Conservation (phyloP, 2,888 invertebrate genomes). For the Fabriciana adippe region DNA sequence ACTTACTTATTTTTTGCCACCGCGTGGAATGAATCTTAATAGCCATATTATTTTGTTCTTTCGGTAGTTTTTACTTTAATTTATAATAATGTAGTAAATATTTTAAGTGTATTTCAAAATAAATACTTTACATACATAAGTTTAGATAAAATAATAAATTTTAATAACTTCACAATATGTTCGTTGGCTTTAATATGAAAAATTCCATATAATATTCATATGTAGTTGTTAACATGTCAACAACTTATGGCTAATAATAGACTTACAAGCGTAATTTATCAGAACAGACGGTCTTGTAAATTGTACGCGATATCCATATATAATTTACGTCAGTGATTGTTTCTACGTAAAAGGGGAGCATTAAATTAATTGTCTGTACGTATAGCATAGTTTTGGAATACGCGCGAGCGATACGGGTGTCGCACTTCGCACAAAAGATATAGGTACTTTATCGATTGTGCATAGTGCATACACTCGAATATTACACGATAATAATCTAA, state of each 20-base stretch:
- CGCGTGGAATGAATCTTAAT: constrained; percentile 29
- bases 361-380: constrained; percentile 50
- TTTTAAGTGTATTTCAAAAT: not conserved
- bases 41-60: constrained; percentile 24
- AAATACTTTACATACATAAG: not conserved
- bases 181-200: not conserved
- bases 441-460: constrained; percentile 53
- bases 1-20: constrained; percentile 34
- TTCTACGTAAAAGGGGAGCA: constrained; percentile 50
- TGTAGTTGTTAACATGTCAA: constrained; percentile 29
- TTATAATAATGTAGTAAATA: too few relatives aligned
- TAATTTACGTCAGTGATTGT: constrained; percentile 46
- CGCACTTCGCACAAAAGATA: constrained; percentile 55
- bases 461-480: constrained; percentile 27
- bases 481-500: constrained; percentile 45
- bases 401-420: constrained; percentile 51
- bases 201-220: too few relatives aligned
- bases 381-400: constrained; percentile 52
- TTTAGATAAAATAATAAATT: constrained; percentile 4
- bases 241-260: constrained; percentile 38
- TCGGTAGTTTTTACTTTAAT: not conserved
- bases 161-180: constrained; percentile 3
- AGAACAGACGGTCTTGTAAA: constrained; percentile 40
- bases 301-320: constrained; percentile 38
- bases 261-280: constrained; percentile 36